Evolutionary conservation across 2,113 vertebrate species (phyloP).

Genomic region (Anhinga anhinga): DNA sequence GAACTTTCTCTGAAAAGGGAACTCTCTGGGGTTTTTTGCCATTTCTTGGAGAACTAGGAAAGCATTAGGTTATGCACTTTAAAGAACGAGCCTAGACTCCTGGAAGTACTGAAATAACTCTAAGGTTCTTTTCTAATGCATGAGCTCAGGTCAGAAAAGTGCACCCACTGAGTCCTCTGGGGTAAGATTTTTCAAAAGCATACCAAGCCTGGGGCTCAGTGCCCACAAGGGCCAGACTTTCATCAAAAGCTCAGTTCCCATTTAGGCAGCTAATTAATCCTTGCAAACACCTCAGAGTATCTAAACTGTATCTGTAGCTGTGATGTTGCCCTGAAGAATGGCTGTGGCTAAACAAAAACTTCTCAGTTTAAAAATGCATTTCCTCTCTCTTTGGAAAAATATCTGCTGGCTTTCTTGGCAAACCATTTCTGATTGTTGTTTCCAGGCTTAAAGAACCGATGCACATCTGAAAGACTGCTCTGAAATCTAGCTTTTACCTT

Average conservation of each 20-base stretch:
- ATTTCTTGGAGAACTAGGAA: background rate
- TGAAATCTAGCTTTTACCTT: background rate
- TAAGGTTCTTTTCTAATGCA: background rate
- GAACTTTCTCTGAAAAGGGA: background rate
- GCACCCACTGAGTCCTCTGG: background rate
- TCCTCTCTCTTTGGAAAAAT: background rate
- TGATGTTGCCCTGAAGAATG: constrained; percentile 23
- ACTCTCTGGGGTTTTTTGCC: background rate
- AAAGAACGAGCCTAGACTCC: constrained; percentile 11
- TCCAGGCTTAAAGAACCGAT: background rate
- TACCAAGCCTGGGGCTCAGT: background rate
- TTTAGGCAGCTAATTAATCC: constrained; percentile 55
- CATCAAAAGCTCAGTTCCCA: constrained; percentile 22
- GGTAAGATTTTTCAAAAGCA: constrained; percentile 47
- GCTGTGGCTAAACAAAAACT: background rate
- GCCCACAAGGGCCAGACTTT: constrained; percentile 10
- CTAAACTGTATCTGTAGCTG: constrained; percentile 14
- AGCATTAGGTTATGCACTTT: background rate
- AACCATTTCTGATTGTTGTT: background rate
- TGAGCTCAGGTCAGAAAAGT: constrained; percentile 37
- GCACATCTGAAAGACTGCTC: background rate
- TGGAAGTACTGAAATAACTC: constrained; percentile 35
- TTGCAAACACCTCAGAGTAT: constrained; percentile 38
- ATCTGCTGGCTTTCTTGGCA: background rate
- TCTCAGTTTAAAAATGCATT: background rate